phyloP scores from a whole-genome alignment of 2,888 invertebrate species.

The Apamea crenata region DNA sequence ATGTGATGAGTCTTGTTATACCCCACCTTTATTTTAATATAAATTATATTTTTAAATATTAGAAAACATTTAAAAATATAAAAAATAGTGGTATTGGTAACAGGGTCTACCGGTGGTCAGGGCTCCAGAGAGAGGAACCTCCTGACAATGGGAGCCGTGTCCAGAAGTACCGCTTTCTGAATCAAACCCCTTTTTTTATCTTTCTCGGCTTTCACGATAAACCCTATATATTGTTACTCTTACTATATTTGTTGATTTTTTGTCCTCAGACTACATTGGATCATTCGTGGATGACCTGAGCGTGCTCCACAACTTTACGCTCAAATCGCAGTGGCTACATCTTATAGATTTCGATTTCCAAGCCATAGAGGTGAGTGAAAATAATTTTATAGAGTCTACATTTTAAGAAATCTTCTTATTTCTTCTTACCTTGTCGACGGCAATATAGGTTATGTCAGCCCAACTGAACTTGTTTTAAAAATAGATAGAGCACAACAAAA shows the following conservation, averaged over 20 bases:
- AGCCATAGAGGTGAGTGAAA: conserved; percentile 90
- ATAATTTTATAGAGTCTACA: background rate
- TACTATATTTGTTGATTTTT: background rate
- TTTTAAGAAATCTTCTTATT: background rate
- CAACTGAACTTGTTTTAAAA: no score
- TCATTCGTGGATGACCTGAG: conserved; percentile 94
- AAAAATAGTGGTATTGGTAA: no score
- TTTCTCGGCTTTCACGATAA: no score
- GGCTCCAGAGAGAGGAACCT: no score
- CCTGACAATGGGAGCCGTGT: no score
- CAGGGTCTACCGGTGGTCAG: no score
- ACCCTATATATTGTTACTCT: background rate
- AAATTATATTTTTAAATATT: no score
- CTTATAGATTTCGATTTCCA: conserved; percentile 94
- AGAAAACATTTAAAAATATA: no score
- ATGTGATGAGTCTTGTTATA: no score
- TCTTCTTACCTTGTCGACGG: background rate
- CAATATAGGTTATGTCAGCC: background rate
- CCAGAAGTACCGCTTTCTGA: no score
- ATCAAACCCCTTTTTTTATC: no score
- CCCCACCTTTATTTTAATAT: no score
- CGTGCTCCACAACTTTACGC: conserved; percentile 93
- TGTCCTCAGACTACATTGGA: conserved; percentile 92
- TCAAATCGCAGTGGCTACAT: conserved; percentile 97
- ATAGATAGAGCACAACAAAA: background rate